These are phyloP conservation scores for Haliclona indistincta DNA, from an alignment of 37 sponge, comb jelly and placozoan species.

Conservation along the genomic window DNA sequence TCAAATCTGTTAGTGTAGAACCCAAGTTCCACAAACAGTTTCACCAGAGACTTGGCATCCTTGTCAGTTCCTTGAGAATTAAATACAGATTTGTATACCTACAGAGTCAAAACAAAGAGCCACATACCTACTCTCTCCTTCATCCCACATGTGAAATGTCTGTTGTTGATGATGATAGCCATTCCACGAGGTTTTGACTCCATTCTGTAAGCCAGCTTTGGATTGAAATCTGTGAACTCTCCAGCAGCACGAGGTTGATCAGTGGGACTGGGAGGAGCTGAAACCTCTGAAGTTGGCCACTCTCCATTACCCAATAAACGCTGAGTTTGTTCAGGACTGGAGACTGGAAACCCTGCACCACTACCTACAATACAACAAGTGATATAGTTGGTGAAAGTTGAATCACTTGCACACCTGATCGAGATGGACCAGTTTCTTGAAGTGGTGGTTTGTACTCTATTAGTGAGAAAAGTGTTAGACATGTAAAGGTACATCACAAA, in stretches of 20 bases:
- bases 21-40: constrained; percentile 51
- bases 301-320: constrained; percentile 48
- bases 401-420: too few relatives aligned
- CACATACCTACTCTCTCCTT: constrained; percentile 52
- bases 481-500: too few relatives aligned
- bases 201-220: constrained; percentile 65
- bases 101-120: not conserved
- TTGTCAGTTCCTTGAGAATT: constrained; percentile 45
- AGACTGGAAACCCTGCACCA: not conserved
- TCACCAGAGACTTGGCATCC: constrained; percentile 55
- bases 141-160: constrained; percentile 68
- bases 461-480: too few relatives aligned
- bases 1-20: constrained; percentile 48
- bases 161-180: constrained; percentile 75
- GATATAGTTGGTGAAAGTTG: too few relatives aligned
- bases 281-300: constrained; percentile 11
- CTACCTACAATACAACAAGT: too few relatives aligned
- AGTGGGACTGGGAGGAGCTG: not conserved
- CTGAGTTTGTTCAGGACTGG: not conserved
- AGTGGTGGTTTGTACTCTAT: too few relatives aligned
- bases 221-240: constrained; percentile 31
- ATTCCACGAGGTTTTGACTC: constrained; percentile 59
- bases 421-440: too few relatives aligned
- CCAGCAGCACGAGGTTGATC: not conserved
- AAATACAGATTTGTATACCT: not conserved